A percentile compares a stretch with the other conserved stretches of the same genome.
phyloP scores from a whole-genome alignment of 2,113 vertebrate species.

The Dasyprocta punctata region DNA sequence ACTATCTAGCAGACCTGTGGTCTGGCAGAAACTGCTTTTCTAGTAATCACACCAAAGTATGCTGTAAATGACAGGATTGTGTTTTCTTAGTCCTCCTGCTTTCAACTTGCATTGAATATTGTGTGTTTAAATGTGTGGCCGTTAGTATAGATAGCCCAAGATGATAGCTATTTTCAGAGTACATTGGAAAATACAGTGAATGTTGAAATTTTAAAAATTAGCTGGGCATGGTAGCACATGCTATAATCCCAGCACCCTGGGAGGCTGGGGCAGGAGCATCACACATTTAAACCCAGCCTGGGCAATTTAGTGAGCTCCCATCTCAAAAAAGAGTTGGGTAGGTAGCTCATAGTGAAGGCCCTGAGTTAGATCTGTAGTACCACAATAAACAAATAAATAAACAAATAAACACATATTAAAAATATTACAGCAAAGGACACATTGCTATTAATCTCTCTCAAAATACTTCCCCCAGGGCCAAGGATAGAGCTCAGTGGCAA shows the following conservation, averaged over 20 bases:
- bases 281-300: not conserved
- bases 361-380: not conserved
- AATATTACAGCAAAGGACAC: not conserved
- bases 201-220: not conserved
- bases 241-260: not conserved
- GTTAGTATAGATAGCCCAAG: not conserved
- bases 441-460: not conserved
- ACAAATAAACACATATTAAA: not conserved
- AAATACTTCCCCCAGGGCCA: not conserved
- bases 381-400: not conserved
- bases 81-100: slow-evolving; percentile 16
- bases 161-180: slow-evolving; percentile 32
- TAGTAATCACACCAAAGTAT: not conserved
- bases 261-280: not conserved
- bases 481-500: no score
- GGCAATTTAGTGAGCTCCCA: not conserved
- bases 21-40: slow-evolving; percentile 43
- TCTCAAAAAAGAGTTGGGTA: not conserved
- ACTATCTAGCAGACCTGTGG: not conserved
- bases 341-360: not conserved
- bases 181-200: not conserved
- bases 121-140: not conserved
- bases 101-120: not conserved
- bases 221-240: not conserved
- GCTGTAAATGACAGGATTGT: not conserved